Conservation (phyloP, 23 tunicate species). For the Ciona savignyi region DNA sequence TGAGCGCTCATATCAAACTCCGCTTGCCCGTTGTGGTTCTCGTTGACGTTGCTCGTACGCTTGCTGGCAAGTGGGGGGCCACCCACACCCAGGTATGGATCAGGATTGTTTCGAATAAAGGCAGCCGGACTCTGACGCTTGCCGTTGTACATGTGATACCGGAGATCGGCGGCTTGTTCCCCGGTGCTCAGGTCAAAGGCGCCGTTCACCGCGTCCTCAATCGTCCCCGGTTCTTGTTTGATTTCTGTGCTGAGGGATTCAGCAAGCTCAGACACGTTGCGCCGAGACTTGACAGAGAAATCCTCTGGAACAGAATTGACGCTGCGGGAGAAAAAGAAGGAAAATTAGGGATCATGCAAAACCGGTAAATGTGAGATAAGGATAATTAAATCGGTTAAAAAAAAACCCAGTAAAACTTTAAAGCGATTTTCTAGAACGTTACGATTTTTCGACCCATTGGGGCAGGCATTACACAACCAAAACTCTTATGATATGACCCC, state of each 20-base stretch:
- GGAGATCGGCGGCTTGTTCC: constrained; percentile 64
- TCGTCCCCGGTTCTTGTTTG: constrained; percentile 30
- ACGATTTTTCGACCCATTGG: too few species aligned
- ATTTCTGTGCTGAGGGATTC: constrained; percentile 11
- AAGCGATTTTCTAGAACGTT: too few species aligned
- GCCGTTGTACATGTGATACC: constrained; percentile 31
- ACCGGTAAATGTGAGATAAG: too few species aligned
- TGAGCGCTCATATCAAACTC: constrained; percentile 35
- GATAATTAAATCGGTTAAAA: too few species aligned
- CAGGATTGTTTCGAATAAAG: constrained; percentile 38
- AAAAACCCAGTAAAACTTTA: too few species aligned
- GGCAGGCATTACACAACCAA: too few species aligned
- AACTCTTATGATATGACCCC: too few species aligned
- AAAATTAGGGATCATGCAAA: too few species aligned
- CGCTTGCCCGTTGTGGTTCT: constrained; percentile 32
- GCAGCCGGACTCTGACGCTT: constrained; percentile 23
- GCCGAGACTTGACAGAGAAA: constrained; percentile 69
- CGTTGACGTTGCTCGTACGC: constrained; percentile 30
- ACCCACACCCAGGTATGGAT: constrained; percentile 63
- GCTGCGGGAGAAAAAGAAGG: too few species aligned
- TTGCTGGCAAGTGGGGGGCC: constrained; percentile 2
- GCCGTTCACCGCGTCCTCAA: constrained; percentile 13
- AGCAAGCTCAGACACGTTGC: constrained; percentile 22
- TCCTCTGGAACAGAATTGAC: constrained; percentile 79
- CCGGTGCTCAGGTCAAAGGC: constrained; percentile 47